Percentiles rank a stretch among this genome's conserved stretches.
Conservation (phyloP, 2,888 invertebrate species). For the Perithous albicinctus region DNA sequence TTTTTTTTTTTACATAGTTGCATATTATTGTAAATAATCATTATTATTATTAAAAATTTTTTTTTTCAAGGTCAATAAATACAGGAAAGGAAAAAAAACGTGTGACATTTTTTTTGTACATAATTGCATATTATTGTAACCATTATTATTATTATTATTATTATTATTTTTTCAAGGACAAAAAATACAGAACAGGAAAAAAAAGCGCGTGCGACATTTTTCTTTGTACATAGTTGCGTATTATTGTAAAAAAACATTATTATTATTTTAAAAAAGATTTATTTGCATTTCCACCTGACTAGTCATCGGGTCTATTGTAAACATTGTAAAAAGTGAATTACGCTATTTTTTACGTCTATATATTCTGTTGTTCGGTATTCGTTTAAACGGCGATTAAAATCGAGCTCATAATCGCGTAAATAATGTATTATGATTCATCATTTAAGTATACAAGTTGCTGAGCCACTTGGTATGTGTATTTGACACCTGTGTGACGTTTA, state of each 20-base stretch:
- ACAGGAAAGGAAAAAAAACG: not conserved
- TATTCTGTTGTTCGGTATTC: not conserved
- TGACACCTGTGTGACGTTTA: slow-evolving; percentile 62
- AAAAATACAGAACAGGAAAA: not conserved
- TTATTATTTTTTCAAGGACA: too few relatives aligned
- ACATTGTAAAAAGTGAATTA: slow-evolving; percentile 4
- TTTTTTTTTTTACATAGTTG: not conserved
- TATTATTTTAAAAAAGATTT: too few relatives aligned
- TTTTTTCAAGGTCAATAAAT: not conserved
- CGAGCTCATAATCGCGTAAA: not conserved
- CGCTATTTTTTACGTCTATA: not conserved
- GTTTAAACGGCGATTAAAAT: not conserved
- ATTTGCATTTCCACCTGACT: too few relatives aligned
- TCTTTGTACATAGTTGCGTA: not conserved
- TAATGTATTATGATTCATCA: slow-evolving; percentile 40
- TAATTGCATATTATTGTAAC: not conserved
- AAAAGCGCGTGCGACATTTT: not conserved
- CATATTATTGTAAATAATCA: not conserved
- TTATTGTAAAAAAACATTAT: not conserved
- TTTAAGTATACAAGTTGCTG: not conserved
- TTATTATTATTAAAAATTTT: not conserved
- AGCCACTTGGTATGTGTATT: not conserved
- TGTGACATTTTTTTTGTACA: not conserved
- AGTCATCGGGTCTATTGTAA: too few relatives aligned
- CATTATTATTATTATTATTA: not conserved